Evolutionary conservation across 2,888 invertebrate genomes (phyloP), one percentile per base, ranked within the genome.

Genomic region (Dorcus hopei): DNA sequence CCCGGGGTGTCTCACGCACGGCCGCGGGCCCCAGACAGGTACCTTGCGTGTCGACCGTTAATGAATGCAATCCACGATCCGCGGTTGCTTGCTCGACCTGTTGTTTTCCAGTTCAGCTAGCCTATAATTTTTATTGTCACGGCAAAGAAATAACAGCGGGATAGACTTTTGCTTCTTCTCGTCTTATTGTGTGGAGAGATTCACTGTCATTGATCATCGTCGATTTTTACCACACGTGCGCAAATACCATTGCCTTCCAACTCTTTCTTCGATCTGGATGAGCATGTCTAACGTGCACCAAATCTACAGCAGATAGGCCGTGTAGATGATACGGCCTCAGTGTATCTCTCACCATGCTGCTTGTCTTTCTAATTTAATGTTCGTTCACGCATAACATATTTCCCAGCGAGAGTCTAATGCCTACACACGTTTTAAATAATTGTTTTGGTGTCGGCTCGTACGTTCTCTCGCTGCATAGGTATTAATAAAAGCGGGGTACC

Each of bases 111-210:
- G 80, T 80, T 80, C 80, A 81, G 80, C 81, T 81, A 81, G 82
- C 79, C 82, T 81, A 82, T 82, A 82, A 82, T 82, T 82, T 82
- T 82, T 82, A 82, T 82, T 82, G 82, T 82, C 82, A 82, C 82
- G 81, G 79, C 71, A 72, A 77, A 79, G 80, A 78, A 79, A 79
- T 80, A 80, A 80, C 81, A 79, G 80, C 77, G 79, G 80, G 81
- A 80, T 80, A 79, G 79, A 79, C 64, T 72, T 70, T 71, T 69
- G 69, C 72, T 67, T 65, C 65, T 70, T 71, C 26, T 70, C 71
- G 66, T 72, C 70, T 73, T 73, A 67, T 71, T 75, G 70, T 73
- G 69, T 67, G 68, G 66, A 72, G 70, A 71, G 73, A 74, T 74
- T 68, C 73, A 70, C 70, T 74, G 74, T 73, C 75, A 74, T 76